phyloP scores from a whole-genome alignment of 1,140 invertebrate species.

The Drosophila simulans region DNA sequence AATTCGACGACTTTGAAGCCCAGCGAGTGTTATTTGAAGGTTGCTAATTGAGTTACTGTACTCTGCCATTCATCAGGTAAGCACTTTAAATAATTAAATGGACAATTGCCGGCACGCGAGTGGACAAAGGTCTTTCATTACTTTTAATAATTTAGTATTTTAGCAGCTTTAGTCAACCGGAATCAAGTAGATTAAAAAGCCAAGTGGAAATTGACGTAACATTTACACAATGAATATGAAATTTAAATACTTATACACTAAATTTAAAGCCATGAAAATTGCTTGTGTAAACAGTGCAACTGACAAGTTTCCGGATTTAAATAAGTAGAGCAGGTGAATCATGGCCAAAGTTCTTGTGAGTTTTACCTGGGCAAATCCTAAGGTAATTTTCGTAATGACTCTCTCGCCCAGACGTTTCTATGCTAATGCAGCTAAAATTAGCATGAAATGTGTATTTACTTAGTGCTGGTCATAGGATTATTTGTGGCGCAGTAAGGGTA shows the following conservation, averaged over 20 bases:
- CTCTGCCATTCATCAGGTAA: neutral
- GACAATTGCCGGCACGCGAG: neutral
- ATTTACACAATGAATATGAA: neutral
- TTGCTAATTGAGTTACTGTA: neutral
- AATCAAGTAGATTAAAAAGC: neutral
- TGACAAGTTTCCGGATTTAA: neutral
- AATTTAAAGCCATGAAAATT: too few relatives aligned
- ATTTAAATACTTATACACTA: too few relatives aligned
- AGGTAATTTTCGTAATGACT: conserved; percentile 15
- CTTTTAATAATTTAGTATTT: neutral
- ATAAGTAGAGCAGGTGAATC: neutral
- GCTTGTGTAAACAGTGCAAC: too few relatives aligned
- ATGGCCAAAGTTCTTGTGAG: neutral
- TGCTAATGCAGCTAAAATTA: conserved; percentile 29
- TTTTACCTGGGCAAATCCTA: neutral
- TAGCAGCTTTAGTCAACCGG: neutral
- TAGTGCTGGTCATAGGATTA: conserved; percentile 5
- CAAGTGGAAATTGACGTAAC: neutral
- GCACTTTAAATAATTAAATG: neutral
- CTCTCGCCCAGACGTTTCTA: neutral
- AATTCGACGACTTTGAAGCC: too few relatives aligned
- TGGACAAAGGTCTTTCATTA: neutral
- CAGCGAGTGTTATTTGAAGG: too few relatives aligned
- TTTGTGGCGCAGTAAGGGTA: conserved; percentile 23
- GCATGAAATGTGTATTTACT: conserved; percentile 18